A percentile compares a stretch with the other conserved stretches of the same genome.
Evolutionary conservation across 2,888 invertebrate genomes (phyloP).

Genomic region (Drosophila meridionalis): DNA sequence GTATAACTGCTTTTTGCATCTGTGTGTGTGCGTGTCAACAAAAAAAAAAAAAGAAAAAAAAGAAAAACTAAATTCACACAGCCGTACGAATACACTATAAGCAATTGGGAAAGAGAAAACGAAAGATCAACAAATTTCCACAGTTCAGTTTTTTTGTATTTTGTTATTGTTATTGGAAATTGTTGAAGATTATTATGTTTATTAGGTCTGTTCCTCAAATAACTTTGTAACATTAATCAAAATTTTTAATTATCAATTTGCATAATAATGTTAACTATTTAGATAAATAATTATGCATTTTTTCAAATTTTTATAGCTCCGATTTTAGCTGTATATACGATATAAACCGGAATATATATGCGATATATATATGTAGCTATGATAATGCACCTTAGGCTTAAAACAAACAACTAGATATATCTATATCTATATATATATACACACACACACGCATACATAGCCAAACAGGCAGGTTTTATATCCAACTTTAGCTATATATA

Average conservation of each 20-base stretch:
- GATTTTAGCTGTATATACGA: conserved; percentile 27
- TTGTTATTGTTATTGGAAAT: conserved; percentile 10
- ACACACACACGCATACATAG: conserved; percentile 18
- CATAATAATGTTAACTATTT: conserved; percentile 15
- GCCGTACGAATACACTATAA: conserved; percentile 26
- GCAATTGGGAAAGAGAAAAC: conserved; percentile 26
- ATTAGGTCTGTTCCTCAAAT: conserved; percentile 24
- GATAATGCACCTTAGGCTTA: conserved; percentile 12
- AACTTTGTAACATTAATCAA: conserved; percentile 42
- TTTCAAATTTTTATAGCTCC: conserved; percentile 18
- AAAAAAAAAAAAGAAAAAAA: background rate
- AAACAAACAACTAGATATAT: conserved; percentile 11
- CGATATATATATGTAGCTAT: conserved; percentile 13
- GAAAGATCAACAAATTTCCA: background rate
- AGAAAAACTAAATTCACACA: conserved; percentile 26
- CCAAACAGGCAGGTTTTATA: conserved; percentile 23
- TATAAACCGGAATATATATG: background rate
- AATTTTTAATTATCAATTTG: conserved; percentile 32
- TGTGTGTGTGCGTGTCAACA: conserved; percentile 15
- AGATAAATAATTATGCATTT: conserved; percentile 22
- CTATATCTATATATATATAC: background rate
- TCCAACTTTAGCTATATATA: conserved; percentile 27
- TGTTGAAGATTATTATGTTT: conserved; percentile 4
- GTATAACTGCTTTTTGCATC: conserved; percentile 7
- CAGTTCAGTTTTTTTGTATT: conserved; percentile 5